Evolutionary conservation across 2,113 vertebrate species (phyloP), one percentile per base, ranked within the genome.

Genomic region (Manacus vitellinus): DNA sequence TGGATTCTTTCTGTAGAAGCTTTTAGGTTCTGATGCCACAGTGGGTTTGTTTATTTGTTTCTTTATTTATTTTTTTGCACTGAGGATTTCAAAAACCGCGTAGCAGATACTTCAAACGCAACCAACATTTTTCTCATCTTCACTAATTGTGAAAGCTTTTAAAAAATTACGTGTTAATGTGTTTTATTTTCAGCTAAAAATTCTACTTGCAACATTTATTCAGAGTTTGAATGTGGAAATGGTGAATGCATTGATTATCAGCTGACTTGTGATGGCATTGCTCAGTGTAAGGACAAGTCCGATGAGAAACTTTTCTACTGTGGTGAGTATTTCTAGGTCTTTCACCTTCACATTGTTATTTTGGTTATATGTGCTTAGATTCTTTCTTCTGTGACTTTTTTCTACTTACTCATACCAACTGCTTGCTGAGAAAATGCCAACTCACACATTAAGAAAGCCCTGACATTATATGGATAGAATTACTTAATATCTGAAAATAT

Each of bases 241-340:
- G 99, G 99, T 56, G 99, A 99, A 77, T 99, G 99, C 92, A 97
- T 99, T 78, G 98, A 99, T 97, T 99, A 99, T 92, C 98, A 99
- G 74, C 96, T 99, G 49, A 99, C 99, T 37, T 99, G 99, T 59
- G 99, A 99, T 77, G 99, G 99, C n/a, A 66, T 98, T 25, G 97
- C 98, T 73, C 99, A 99, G 46, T 99, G 99, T 97, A 99, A 99
- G 96, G 99, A 99, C 97, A 99, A 99, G 93, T 99, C 99, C 4
- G 99, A 99, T 95, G 99, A 99, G 95, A 99, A 99, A 92, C 98
- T 99, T 91, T 99, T 99, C 67, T 99, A 99, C 91, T 99, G 99
- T 97, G 99, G 99, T 99, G 97, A 98, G 99, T 95, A 63, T 91
- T 73, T 74, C 12, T 28, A 72, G 28, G 19, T 4, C 1, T 37